Conservation (phyloP, 2,113 vertebrate genomes). For the Thoracochromis brauschi region DNA sequence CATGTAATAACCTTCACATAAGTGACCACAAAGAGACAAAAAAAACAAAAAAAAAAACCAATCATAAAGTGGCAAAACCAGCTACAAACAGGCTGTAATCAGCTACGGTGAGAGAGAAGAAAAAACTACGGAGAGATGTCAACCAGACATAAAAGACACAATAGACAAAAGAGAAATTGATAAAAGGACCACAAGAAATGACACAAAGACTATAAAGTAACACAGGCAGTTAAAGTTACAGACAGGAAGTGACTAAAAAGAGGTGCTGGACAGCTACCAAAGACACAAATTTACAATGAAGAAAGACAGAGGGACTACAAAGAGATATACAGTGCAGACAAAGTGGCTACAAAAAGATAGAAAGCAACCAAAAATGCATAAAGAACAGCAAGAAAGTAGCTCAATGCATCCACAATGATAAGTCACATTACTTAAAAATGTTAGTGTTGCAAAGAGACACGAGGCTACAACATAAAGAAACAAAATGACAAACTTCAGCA, state of each 20-base stretch:
- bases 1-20: neutral
- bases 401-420: too few relatives aligned
- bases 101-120: neutral
- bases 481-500: neutral
- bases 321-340: neutral
- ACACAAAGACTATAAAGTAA: neutral
- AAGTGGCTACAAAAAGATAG: neutral
- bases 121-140: neutral
- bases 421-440: neutral
- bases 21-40: neutral
- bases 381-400: neutral
- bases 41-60: accelerated
- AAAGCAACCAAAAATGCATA: neutral
- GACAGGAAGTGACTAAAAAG: neutral
- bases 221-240: neutral
- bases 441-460: neutral
- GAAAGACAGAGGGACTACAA: neutral
- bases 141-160: accelerated
- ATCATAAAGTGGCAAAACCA: neutral
- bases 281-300: neutral
- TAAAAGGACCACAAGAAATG: neutral
- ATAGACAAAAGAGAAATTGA: neutral
- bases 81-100: neutral
- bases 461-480: neutral
- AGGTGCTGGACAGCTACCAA: neutral